Conservation (phyloP, 2,113 vertebrate species). For the Oreochromis aureus region DNA sequence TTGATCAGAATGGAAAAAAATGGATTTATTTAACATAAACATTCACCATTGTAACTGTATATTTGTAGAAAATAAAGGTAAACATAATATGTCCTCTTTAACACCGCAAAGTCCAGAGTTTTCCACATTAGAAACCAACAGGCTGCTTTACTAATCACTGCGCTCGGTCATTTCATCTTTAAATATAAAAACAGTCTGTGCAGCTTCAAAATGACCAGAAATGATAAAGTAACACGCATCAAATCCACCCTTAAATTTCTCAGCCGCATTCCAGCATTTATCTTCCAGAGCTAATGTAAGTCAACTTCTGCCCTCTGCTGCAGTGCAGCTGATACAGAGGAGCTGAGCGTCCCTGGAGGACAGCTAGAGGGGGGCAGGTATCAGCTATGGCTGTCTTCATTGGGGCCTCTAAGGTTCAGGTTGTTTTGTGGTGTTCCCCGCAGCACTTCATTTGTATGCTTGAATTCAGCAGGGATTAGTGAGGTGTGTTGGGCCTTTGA, state of each 20-base stretch:
- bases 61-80: not conserved
- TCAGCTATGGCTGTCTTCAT: not conserved
- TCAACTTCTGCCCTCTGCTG: not conserved
- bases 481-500: not conserved
- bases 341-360: not conserved
- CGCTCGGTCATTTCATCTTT: not conserved
- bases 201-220: not conserved
- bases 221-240: not conserved
- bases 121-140: not conserved
- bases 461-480: not conserved
- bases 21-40: not conserved
- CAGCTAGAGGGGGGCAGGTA: not conserved
- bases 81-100: not conserved
- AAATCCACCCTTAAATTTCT: not conserved
- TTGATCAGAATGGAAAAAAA: not conserved
- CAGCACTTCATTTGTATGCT: not conserved
- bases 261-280: not conserved
- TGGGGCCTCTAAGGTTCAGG: not conserved
- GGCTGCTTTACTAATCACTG: not conserved
- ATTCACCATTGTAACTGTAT: not conserved
- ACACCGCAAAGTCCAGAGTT: not conserved
- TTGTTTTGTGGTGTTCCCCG: not conserved
- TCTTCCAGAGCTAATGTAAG: not conserved
- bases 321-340: not conserved
- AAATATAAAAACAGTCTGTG: not conserved